These are phyloP conservation scores for Metaphire vulgaris DNA, from an alignment of 1,140 invertebrate genomes.

Conservation along the genomic window DNA sequence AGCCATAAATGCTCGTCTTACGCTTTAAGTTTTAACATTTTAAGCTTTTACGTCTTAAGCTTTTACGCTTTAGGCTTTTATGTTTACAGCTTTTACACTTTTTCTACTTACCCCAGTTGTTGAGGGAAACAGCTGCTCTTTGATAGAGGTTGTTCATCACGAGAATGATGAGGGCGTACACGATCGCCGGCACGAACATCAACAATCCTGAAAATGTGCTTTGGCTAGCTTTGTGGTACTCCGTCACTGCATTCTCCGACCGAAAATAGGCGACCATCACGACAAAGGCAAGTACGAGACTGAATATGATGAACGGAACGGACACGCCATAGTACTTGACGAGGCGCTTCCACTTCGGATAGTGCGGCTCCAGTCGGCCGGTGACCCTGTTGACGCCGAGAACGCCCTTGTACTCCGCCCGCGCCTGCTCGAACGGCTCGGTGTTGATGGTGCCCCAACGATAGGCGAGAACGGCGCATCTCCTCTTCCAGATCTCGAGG, in stretches of 20 bases:
- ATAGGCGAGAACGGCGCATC: conserved; percentile 43
- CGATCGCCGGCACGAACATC: conserved; percentile 60
- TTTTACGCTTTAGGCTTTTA: no score
- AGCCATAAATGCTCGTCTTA: no score
- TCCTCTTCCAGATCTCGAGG: conserved; percentile 48
- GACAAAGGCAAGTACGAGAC: conserved; percentile 60
- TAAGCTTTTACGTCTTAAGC: no score
- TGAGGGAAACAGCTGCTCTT: conserved; percentile 64
- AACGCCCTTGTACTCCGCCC: conserved; percentile 43
- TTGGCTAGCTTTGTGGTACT: no score
- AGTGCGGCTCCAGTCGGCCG: conserved; percentile 42
- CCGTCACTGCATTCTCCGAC: conserved; percentile 57
- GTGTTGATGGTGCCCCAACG: conserved; percentile 46
- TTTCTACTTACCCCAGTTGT: conserved; percentile 71
- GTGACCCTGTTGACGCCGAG: conserved; percentile 48
- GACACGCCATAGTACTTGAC: conserved; percentile 64
- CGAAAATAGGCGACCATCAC: conserved; percentile 68
- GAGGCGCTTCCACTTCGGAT: conserved; percentile 21
- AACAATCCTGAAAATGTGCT: conserved; percentile 43
- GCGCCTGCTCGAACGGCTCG: conserved; percentile 45
- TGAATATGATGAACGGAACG: conserved; percentile 64
- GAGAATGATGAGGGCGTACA: conserved; percentile 65
- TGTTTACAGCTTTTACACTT: no score
- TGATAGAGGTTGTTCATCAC: conserved; percentile 67
- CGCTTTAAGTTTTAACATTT: no score